A percentile compares a stretch with the other conserved stretches of the same genome.
Evolutionary conservation across 1,140 invertebrate species (phyloP).

Genomic region (Aphis gossypii): DNA sequence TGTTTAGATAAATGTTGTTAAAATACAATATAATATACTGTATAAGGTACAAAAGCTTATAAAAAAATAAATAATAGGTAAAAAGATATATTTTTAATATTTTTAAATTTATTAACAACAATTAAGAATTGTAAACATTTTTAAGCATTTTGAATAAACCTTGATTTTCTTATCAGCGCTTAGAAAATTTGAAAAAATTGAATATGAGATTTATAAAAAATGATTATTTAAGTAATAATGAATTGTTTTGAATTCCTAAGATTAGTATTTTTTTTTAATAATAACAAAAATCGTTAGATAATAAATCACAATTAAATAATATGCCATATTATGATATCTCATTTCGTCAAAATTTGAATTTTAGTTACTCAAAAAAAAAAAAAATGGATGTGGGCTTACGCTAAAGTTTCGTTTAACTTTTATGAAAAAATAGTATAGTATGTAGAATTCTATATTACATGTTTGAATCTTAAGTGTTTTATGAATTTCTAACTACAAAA

Average conservation of each 20-base stretch:
- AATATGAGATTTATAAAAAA: too few species aligned
- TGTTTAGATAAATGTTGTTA: too few species aligned
- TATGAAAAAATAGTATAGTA: background rate
- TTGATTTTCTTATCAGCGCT: too few species aligned
- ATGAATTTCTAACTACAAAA: background rate
- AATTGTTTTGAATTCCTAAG: background rate
- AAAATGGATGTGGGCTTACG: background rate
- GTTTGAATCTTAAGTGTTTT: background rate
- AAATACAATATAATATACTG: too few species aligned
- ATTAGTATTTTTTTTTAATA: background rate
- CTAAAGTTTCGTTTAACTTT: background rate
- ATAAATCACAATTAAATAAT: background rate
- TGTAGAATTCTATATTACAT: background rate
- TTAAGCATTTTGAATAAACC: too few species aligned
- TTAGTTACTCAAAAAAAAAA: background rate
- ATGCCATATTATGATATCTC: background rate
- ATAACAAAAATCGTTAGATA: background rate
- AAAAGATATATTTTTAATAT: too few species aligned
- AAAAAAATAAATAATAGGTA: too few species aligned
- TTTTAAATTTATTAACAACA: too few species aligned
- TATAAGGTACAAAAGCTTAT: too few species aligned
- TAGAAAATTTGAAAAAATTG: too few species aligned
- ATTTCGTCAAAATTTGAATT: background rate
- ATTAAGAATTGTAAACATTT: background rate
- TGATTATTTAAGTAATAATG: background rate